Evolutionary conservation across 2,113 vertebrate species (phyloP).

Genomic region (Chinchilla lanigera): DNA sequence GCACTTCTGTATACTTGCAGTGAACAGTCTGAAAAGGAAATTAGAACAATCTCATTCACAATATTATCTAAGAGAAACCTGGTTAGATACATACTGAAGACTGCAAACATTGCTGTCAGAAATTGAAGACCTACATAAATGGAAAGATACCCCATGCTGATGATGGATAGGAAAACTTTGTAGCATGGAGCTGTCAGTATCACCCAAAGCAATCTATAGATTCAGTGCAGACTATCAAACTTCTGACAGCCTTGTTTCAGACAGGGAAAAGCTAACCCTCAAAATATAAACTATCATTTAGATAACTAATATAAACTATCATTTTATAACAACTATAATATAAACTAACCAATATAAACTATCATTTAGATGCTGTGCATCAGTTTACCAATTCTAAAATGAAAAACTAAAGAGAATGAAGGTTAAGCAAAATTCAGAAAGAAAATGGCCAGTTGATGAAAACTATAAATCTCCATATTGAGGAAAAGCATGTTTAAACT

Average conservation of each 20-base stretch:
- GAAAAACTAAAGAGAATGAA: neutral
- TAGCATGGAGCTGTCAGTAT: too few relatives aligned
- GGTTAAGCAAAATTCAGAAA: neutral
- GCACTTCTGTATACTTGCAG: too few relatives aligned
- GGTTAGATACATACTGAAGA: neutral
- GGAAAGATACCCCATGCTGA: neutral
- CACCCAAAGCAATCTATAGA: neutral
- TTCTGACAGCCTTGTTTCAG: neutral
- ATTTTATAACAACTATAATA: too few relatives aligned
- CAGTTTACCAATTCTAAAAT: conserved; percentile 15
- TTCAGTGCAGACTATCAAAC: neutral
- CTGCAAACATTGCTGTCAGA: neutral
- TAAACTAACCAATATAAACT: too few relatives aligned
- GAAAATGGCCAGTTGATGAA: neutral
- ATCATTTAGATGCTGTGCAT: too few relatives aligned
- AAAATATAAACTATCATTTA: too few relatives aligned
- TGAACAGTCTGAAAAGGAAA: too few relatives aligned
- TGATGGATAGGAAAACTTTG: neutral
- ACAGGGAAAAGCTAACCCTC: neutral
- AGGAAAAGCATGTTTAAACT: conserved; percentile 7
- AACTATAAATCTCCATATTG: neutral
- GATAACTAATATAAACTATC: too few relatives aligned
- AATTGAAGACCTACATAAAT: neutral
- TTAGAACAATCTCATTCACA: neutral
- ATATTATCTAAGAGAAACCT: neutral